Evolutionary conservation across 2,797 vertebrate genomes (phyloP).

Genomic region (Malacoraja senta): DNA sequence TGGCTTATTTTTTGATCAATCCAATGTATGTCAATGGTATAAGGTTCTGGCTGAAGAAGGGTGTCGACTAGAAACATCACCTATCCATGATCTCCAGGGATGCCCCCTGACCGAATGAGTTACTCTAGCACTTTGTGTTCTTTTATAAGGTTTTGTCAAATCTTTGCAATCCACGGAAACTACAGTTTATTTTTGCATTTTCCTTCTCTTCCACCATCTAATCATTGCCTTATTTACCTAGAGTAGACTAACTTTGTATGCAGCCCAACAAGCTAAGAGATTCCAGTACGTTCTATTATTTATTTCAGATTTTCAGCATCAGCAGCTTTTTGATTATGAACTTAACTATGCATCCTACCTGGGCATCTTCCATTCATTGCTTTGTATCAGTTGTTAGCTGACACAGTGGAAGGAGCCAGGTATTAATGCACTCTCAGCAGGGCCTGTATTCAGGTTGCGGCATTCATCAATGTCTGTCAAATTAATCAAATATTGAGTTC

Average conservation of each 20-base stretch:
- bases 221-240: background rate
- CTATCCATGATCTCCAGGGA: too few species aligned
- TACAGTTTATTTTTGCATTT: background rate
- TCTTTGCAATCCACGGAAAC: background rate
- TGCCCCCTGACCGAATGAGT: too few species aligned
- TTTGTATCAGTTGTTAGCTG: constrained; percentile 55
- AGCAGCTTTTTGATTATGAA: background rate
- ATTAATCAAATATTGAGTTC: background rate
- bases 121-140: too few species aligned
- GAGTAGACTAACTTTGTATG: too few species aligned
- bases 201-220: background rate
- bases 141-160: background rate
- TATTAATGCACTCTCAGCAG: constrained; percentile 60
- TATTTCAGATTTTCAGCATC: too few species aligned
- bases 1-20: background rate
- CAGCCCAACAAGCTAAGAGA: too few species aligned
- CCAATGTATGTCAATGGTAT: background rate
- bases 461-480: constrained; percentile 64
- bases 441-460: constrained; percentile 56
- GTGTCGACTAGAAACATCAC: too few species aligned
- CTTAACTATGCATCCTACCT: constrained; percentile 54
- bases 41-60: too few species aligned
- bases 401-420: constrained; percentile 62
- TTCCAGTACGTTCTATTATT: too few species aligned
- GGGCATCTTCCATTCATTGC: constrained; percentile 57